These are phyloP conservation scores for Chaetogeoica ovagalla DNA, from an alignment of 2,888 invertebrate species.

Conservation along the genomic window DNA sequence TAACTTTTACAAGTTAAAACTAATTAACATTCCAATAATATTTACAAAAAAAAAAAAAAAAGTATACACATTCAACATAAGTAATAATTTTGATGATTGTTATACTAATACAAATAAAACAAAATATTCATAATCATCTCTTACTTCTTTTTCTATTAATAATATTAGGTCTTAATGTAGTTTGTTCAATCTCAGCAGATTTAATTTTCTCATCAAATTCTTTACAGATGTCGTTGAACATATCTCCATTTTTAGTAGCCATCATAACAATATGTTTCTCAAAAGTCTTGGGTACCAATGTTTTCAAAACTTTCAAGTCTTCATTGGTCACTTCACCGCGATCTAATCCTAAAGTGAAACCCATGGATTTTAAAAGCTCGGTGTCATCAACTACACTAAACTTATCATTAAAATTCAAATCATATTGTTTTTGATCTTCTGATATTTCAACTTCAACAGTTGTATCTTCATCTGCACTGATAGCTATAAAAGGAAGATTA, in stretches of 20 bases:
- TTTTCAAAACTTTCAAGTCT: slow-evolving; percentile 40
- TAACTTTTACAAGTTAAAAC: slow-evolving; percentile 24
- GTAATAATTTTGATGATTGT: slow-evolving; percentile 40
- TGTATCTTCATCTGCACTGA: slow-evolving; percentile 41
- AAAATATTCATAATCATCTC: slow-evolving; percentile 13
- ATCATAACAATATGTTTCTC: slow-evolving; percentile 45
- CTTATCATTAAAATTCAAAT: slow-evolving; percentile 44
- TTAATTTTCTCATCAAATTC: slow-evolving; percentile 47
- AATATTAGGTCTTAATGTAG: slow-evolving; percentile 35
- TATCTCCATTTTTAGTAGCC: slow-evolving; percentile 51
- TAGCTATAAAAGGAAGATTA: slow-evolving; percentile 44
- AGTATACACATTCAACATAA: background rate
- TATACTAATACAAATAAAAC: background rate
- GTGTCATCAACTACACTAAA: slow-evolving; percentile 43
- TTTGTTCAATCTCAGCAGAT: slow-evolving; percentile 44
- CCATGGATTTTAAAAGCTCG: slow-evolving; percentile 45
- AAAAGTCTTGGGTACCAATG: slow-evolving; percentile 48
- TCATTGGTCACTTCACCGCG: slow-evolving; percentile 38
- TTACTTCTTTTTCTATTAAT: slow-evolving; percentile 47
- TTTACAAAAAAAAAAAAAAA: slow-evolving; percentile 28
- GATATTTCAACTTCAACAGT: slow-evolving; percentile 44
- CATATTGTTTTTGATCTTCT: slow-evolving; percentile 45
- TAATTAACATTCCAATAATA: slow-evolving; percentile 41
- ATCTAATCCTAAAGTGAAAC: slow-evolving; percentile 43
- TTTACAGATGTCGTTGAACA: slow-evolving; percentile 50